A percentile compares a stretch with the other conserved stretches of the same genome.
phyloP scores from a whole-genome alignment of 2,888 invertebrate genomes.

The Noctua fimbriata region DNA sequence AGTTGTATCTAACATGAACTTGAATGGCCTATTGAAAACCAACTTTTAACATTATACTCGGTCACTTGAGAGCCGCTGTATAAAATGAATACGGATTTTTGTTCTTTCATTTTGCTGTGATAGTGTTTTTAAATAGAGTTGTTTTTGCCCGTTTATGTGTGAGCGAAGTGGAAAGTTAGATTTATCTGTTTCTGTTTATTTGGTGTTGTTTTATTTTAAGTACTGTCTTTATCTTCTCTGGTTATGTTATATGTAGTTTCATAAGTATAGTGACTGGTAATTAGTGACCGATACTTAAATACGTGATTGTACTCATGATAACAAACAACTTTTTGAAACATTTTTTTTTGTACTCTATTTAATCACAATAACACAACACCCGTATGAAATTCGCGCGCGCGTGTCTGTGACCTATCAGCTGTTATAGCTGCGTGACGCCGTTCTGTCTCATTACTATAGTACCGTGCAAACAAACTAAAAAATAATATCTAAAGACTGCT shows the following conservation, averaged over 20 bases:
- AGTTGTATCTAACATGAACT: constrained; percentile 77
- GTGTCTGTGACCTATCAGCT: too few species aligned
- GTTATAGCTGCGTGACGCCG: too few species aligned
- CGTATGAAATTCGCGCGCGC: too few species aligned
- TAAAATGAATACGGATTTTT: constrained; percentile 56
- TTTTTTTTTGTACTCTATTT: too few species aligned
- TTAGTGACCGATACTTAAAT: too few species aligned
- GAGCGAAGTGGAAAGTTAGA: constrained; percentile 20
- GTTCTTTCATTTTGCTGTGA: constrained; percentile 21
- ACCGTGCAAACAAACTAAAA: too few species aligned
- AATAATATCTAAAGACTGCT: too few species aligned
- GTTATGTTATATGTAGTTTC: not conserved
- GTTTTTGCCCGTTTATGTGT: constrained; percentile 16
- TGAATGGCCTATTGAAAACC: constrained; percentile 82
- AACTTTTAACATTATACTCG: constrained; percentile 73
- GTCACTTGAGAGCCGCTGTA: constrained; percentile 66
- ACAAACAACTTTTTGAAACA: too few species aligned
- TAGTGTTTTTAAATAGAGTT: constrained; percentile 45
- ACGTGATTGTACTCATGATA: too few species aligned
- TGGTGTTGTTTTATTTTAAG: not conserved
- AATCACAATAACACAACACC: too few species aligned
- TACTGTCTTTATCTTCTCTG: not conserved
- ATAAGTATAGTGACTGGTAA: too few species aligned
- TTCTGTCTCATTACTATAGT: too few species aligned
- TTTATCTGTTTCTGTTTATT: constrained; percentile 27